A percentile compares a stretch with the other conserved stretches of the same genome.
phyloP scores from a whole-genome alignment of 2,888 invertebrate species.

The Pristionchus mayeri region DNA sequence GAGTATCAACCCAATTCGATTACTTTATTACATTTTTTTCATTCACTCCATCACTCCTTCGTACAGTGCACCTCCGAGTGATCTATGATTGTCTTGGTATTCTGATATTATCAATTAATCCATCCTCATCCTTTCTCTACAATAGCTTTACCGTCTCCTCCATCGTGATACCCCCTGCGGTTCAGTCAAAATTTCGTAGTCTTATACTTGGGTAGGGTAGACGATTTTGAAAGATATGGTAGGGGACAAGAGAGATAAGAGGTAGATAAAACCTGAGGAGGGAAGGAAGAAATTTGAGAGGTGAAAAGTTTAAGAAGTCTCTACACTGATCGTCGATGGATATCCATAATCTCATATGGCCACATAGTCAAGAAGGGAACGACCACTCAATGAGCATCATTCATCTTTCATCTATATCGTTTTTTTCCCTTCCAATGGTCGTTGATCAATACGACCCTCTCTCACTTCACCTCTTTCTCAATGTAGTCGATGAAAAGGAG shows the following conservation, averaged over 20 bases:
- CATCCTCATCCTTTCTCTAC: slow-evolving; percentile 76
- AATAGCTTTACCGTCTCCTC: too few relatives aligned
- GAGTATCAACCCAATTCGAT: background rate
- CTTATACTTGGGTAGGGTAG: slow-evolving; percentile 96
- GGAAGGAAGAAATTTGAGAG: slow-evolving; percentile 81
- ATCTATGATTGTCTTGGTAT: slow-evolving; percentile 56
- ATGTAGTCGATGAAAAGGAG: slow-evolving; percentile 48
- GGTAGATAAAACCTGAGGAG: slow-evolving; percentile 54
- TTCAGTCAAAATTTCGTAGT: slow-evolving; percentile 94
- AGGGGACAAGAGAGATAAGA: slow-evolving; percentile 83
- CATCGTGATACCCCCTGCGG: slow-evolving; percentile 93
- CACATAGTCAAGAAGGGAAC: slow-evolving; percentile 98
- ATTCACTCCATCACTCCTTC: background rate
- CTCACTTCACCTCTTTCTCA: slow-evolving; percentile 34
- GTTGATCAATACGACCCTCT: slow-evolving; percentile 17
- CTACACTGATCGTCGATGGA: slow-evolving; percentile 86
- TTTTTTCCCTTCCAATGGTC: slow-evolving; percentile 85
- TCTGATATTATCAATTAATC: slow-evolving; percentile 48
- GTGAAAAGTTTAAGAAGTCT: slow-evolving; percentile 86
- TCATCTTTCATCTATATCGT: slow-evolving; percentile 13
- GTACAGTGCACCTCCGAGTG: slow-evolving; percentile 54
- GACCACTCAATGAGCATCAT: slow-evolving; percentile 85
- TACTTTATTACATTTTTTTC: background rate
- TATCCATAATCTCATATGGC: slow-evolving; percentile 82
- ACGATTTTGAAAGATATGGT: slow-evolving; percentile 84